Conservation (phyloP, 2,797 vertebrate species). For the Eupleurogrammus muticus region DNA sequence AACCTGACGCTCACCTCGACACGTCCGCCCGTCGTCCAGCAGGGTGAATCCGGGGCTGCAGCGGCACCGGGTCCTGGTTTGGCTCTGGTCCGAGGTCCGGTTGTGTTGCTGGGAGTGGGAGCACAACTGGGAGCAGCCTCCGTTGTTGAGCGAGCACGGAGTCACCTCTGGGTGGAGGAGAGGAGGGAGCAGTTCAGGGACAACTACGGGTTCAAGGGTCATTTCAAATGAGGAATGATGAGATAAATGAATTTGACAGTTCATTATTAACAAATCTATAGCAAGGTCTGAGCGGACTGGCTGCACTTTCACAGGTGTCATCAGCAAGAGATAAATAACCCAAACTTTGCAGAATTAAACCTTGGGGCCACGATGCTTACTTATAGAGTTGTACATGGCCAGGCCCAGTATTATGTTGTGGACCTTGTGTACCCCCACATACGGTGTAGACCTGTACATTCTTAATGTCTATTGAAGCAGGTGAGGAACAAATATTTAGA, state of each 20-base stretch:
- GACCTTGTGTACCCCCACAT: too few species aligned
- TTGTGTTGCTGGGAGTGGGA: slow-evolving; percentile 44
- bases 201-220: not conserved
- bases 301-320: not conserved
- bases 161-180: slow-evolving; percentile 53
- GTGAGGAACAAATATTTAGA: too few species aligned
- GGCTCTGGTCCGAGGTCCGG: slow-evolving; percentile 52
- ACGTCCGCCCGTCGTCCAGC: slow-evolving; percentile 66
- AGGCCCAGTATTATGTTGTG: too few species aligned
- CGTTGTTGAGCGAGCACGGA: slow-evolving; percentile 71
- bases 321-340: not conserved
- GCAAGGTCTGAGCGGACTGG: not conserved
- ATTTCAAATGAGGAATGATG: too few species aligned
- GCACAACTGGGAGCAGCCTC: slow-evolving; percentile 79
- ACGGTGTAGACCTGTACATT: too few species aligned
- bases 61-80: slow-evolving; percentile 53
- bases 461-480: too few species aligned
- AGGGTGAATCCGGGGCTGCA: slow-evolving; percentile 74
- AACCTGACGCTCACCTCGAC: slow-evolving; percentile 61
- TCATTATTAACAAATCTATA: too few species aligned
- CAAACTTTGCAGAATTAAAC: too few species aligned
- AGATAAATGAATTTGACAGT: not conserved
- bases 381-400: too few species aligned
- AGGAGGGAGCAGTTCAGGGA: not conserved
- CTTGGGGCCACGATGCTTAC: too few species aligned